Evolutionary conservation across 2,797 vertebrate genomes (phyloP), one percentile per base, ranked within the genome.

Genomic region (Karalla daura): DNA sequence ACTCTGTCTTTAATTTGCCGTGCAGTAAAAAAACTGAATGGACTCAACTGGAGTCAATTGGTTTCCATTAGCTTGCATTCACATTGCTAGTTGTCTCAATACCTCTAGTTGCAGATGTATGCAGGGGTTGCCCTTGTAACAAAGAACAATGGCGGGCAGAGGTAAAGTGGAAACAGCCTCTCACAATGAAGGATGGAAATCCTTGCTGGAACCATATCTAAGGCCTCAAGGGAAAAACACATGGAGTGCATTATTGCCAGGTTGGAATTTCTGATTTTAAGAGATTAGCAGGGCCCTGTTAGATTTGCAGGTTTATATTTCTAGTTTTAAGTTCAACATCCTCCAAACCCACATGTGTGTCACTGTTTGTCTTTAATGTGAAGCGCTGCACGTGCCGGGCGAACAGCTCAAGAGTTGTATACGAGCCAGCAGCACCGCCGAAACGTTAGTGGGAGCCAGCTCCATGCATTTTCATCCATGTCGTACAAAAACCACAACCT

Each of bases 121-220:
- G 54, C 43, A 44, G 74, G 67, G 37, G 63, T 60, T 81, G 3
- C 51, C 52, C 53, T 46, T 15, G 9, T 60, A 75, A 85, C 85
- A 71, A 84, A 80, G 64, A 76, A 84, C 80, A 87, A 74, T 74
- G 35, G 37, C 64, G 43, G 33, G 44, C 46, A 64, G 39, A 46
- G 43, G 43, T 41, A 71, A 88, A 88, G 66, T 87, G 62, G 55
- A 80, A 82, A 63, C 82, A 86, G 82, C 73, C 77, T 83, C 73
- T 81, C 28, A 50, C 75, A 64, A 74, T 49, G 59, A 72, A 46
- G 18, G 25, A 70, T 83, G 59, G 63, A 80, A 85, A 86, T 76
- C 71, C 54, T 36, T n/a, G 51, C 74, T 67, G 56, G 54, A 63
- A 39, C 35, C 23, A 15, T 66, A 30, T 81, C 66, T 76, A 63